A percentile compares a stretch with the other conserved stretches of the same genome.
Conservation (phyloP, 2,113 vertebrate species). For the Cinclus mexicanus region DNA sequence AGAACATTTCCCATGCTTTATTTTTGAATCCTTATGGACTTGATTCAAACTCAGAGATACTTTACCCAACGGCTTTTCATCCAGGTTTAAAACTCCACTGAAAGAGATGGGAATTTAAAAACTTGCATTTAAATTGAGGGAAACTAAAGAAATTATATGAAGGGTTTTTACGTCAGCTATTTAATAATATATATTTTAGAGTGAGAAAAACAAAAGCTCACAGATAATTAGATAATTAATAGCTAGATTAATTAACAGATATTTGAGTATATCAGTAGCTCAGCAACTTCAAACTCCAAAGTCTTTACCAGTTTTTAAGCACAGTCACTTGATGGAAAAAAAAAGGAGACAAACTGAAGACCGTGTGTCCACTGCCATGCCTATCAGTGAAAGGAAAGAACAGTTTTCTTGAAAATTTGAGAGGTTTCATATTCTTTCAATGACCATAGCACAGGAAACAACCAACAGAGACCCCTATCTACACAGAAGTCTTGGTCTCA, state of each 20-base stretch:
- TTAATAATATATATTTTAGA: background rate
- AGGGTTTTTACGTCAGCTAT: background rate
- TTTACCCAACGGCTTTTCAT: background rate
- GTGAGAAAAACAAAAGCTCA: background rate
- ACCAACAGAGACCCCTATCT: background rate
- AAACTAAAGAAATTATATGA: background rate
- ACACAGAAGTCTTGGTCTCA: background rate
- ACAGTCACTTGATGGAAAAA: background rate
- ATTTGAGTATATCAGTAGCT: background rate
- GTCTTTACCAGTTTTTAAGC: background rate
- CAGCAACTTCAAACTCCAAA: background rate
- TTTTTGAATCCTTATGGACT: conserved; percentile 25
- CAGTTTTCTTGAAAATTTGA: background rate
- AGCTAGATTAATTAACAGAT: background rate
- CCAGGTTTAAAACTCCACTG: background rate
- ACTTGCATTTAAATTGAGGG: background rate
- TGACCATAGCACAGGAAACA: background rate
- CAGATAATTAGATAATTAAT: background rate
- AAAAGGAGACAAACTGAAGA: background rate
- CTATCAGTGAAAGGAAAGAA: background rate
- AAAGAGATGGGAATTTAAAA: background rate
- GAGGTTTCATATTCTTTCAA: background rate
- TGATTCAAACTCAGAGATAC: background rate
- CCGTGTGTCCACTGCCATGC: background rate
- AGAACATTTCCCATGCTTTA: conserved; percentile 1